A percentile compares a stretch with the other conserved stretches of the same genome.
These are phyloP conservation scores for Rhodeus uyekii DNA, from an alignment of 2,797 vertebrate genomes.

Conservation along the genomic window DNA sequence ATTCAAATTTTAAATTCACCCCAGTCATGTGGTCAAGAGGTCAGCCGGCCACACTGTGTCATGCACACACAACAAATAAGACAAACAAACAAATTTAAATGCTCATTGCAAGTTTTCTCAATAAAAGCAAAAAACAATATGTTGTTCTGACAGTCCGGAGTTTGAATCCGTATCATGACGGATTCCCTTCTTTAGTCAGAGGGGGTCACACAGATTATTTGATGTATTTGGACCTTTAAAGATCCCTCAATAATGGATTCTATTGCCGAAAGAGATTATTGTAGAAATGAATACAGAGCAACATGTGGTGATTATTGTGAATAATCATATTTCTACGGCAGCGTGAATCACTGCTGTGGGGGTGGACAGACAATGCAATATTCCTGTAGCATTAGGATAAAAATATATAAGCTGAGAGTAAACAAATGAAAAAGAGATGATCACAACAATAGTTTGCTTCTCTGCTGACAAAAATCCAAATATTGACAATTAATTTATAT, in stretches of 20 bases:
- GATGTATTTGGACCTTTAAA: background rate
- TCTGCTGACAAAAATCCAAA: background rate
- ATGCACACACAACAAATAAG: conserved; percentile 69
- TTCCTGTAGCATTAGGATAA: background rate
- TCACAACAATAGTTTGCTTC: background rate
- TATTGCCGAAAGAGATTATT: conserved; percentile 42
- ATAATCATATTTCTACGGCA: conserved; percentile 30
- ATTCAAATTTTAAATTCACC: conserved; percentile 73
- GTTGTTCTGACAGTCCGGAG: conserved; percentile 56
- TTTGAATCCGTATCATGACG: conserved; percentile 40
- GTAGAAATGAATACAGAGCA: conserved; percentile 18
- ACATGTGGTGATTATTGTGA: conserved; percentile 36
- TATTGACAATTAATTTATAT: background rate
- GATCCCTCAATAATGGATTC: conserved; percentile 16
- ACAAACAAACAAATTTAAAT: conserved; percentile 67
- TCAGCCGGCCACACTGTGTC: conserved; percentile 74
- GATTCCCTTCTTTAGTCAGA: conserved; percentile 7
- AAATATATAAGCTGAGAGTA: background rate
- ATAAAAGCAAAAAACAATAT: conserved; percentile 51
- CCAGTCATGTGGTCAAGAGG: conserved; percentile 64
- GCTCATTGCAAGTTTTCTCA: conserved; percentile 56
- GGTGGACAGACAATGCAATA: conserved; percentile 28
- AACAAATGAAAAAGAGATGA: background rate
- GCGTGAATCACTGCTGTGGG: conserved; percentile 7
- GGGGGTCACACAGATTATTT: conserved; percentile 27